phyloP scores from a whole-genome alignment of 2,888 invertebrate species.

The Nephrotoma flavescens region DNA sequence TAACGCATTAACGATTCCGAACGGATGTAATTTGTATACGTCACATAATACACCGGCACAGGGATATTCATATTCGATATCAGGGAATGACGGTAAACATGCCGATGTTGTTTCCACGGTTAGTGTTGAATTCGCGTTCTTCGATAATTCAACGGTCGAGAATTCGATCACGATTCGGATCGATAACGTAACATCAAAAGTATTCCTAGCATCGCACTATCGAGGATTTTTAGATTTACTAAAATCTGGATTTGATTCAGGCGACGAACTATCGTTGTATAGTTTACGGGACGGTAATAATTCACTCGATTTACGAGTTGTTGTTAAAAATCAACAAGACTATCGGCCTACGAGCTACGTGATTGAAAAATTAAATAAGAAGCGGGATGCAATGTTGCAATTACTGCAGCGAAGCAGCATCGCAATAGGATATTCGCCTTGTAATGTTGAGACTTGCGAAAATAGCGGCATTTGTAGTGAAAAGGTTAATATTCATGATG shows the following conservation, averaged over 20 bases:
- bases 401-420: constrained; percentile 45
- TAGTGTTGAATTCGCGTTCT: constrained; percentile 64
- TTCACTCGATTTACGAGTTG: constrained; percentile 56
- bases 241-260: constrained; percentile 46
- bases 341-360: constrained; percentile 51
- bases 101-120: constrained; percentile 75
- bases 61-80: constrained; percentile 62
- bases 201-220: constrained; percentile 66
- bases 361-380: constrained; percentile 46
- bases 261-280: constrained; percentile 52
- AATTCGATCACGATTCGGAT: constrained; percentile 69
- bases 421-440: constrained; percentile 64
- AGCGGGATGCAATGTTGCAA: constrained; percentile 46
- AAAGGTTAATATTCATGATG: constrained; percentile 49
- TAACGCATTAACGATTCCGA: constrained; percentile 51
- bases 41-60: constrained; percentile 53
- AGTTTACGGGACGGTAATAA: constrained; percentile 46
- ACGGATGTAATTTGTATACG: constrained; percentile 66
- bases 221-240: constrained; percentile 55
- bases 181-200: constrained; percentile 52
- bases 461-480: constrained; percentile 67
- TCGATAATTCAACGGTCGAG: constrained; percentile 67
- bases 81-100: constrained; percentile 82
- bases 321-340: constrained; percentile 40
- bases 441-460: constrained; percentile 54